Evolutionary conservation across 2,797 vertebrate species (phyloP).

Genomic region (Sebastes iracundus): DNA sequence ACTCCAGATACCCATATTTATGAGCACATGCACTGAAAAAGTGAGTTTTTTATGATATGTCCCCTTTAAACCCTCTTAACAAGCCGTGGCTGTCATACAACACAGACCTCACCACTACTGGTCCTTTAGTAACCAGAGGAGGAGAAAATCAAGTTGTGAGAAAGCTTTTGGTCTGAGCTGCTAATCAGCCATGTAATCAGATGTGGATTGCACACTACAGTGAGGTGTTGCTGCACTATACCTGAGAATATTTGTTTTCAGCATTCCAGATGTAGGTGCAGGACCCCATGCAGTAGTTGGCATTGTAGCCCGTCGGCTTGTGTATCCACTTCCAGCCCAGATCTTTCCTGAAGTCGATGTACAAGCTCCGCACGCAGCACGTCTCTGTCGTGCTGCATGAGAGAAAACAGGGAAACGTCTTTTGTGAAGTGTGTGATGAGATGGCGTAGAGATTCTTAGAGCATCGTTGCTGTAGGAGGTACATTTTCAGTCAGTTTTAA

Average conservation of each 20-base stretch:
- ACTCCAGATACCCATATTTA: no score
- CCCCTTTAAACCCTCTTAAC: neutral
- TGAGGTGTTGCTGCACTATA: conserved; percentile 50
- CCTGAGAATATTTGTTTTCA: conserved; percentile 93
- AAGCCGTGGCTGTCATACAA: neutral
- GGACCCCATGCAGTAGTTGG: conserved; percentile 94
- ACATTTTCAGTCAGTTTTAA: neutral
- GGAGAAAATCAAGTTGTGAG: neutral
- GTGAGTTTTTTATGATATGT: no score
- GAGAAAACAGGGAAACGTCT: neutral
- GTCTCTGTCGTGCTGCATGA: conserved; percentile 75
- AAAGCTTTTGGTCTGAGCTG: neutral
- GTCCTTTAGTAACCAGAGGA: neutral
- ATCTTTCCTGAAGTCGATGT: conserved; percentile 94
- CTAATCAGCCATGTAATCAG: neutral
- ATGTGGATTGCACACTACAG: neutral
- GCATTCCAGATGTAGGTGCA: conserved; percentile 93
- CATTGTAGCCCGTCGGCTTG: conserved; percentile 89
- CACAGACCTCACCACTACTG: neutral
- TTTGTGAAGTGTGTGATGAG: neutral
- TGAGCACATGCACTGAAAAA: no score
- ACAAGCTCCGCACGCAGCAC: conserved; percentile 89
- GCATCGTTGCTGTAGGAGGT: neutral
- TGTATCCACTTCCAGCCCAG: conserved; percentile 97
- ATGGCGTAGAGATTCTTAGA: neutral